These are phyloP conservation scores for Ceyx cyanopectus DNA, from an alignment of 2,113 vertebrate species.

Conservation along the genomic window DNA sequence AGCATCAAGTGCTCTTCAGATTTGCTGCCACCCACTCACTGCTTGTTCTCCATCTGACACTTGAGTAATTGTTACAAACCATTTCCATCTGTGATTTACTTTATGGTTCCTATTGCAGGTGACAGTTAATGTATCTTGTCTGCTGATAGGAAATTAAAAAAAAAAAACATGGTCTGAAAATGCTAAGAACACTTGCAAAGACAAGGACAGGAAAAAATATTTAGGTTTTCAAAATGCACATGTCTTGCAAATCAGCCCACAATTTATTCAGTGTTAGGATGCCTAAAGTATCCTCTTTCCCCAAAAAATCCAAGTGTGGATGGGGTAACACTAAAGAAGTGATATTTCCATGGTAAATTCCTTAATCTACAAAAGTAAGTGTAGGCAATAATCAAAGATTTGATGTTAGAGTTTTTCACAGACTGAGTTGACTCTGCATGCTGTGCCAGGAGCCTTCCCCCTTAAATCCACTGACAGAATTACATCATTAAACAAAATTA, in stretches of 20 bases:
- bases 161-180: background rate
- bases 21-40: background rate
- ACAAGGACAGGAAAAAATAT: background rate
- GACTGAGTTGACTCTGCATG: background rate
- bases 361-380: background rate
- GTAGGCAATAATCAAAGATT: background rate
- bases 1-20: background rate
- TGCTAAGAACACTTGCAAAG: background rate
- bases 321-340: background rate
- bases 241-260: background rate
- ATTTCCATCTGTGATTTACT: conserved; percentile 56
- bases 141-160: background rate
- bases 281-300: background rate
- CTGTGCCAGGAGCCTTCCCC: background rate
- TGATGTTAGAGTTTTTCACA: background rate
- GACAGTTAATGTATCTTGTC: conserved; percentile 49
- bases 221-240: background rate
- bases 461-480: background rate
- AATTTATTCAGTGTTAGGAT: background rate
- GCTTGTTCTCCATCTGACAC: conserved; percentile 38
- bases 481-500: background rate
- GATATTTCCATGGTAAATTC: background rate
- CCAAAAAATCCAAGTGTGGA: background rate
- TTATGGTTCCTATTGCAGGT: conserved; percentile 18
- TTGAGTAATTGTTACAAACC: conserved; percentile 54